Percentiles rank a stretch among this genome's conserved stretches.
phyloP scores from a whole-genome alignment of 2,797 vertebrate species.

The Lepidocolaptes lacrymiger region DNA sequence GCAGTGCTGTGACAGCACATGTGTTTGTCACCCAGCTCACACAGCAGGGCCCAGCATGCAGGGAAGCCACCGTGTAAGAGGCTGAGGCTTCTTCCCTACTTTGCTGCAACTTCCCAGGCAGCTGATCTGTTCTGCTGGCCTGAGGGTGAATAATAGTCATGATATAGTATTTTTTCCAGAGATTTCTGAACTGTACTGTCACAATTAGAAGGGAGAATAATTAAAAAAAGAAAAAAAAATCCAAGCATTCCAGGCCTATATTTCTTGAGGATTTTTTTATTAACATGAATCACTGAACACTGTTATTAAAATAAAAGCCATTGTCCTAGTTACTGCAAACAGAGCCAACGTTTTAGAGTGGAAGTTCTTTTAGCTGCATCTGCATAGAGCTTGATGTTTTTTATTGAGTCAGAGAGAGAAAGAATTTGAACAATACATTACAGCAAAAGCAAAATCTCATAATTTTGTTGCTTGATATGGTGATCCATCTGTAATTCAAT shows the following conservation, averaged over 20 bases:
- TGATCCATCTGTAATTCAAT: slow-evolving; percentile 57
- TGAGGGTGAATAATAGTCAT: neutral
- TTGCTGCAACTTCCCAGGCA: neutral
- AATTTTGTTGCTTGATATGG: slow-evolving; percentile 13
- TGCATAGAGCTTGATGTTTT: neutral
- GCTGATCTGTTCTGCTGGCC: neutral
- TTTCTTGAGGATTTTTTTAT: slow-evolving; percentile 4
- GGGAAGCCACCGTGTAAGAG: accelerated
- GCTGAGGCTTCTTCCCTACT: neutral
- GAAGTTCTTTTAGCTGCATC: slow-evolving; percentile 1
- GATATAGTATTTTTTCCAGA: neutral
- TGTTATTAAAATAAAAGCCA: slow-evolving; percentile 29
- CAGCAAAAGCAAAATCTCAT: slow-evolving; percentile 7
- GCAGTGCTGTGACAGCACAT: neutral
- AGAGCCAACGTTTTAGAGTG: neutral
- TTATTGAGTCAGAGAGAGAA: neutral
- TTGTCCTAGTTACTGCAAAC: neutral
- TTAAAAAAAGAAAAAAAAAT: neutral
- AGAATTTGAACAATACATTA: slow-evolving; percentile 45
- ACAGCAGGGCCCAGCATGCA: neutral
- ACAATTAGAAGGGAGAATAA: neutral
- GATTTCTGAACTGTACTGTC: neutral
- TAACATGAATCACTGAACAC: neutral
- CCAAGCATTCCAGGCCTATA: neutral
- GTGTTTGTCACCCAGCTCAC: neutral